phyloP scores from a whole-genome alignment of 2,888 invertebrate genomes.

The Eupithecia insigniata region DNA sequence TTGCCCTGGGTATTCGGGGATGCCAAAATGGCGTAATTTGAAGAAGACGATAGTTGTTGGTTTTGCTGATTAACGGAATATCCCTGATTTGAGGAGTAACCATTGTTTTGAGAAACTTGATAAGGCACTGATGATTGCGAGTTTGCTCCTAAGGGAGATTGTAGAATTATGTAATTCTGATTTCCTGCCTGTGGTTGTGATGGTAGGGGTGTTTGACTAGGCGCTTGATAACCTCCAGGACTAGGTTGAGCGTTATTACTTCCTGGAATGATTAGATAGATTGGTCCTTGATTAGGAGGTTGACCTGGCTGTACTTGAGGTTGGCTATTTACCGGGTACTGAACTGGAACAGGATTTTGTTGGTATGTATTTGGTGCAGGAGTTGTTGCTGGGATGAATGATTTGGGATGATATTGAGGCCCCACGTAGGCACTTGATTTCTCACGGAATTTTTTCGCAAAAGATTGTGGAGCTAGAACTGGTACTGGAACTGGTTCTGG shows the following conservation, averaged over 20 bases:
- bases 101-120: slow-evolving; percentile 19
- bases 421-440: slow-evolving; percentile 27
- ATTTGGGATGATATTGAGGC: slow-evolving; percentile 24
- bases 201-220: slow-evolving; percentile 15
- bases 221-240: slow-evolving; percentile 7
- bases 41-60: slow-evolving; percentile 11
- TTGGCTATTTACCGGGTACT: slow-evolving; percentile 17
- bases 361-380: slow-evolving; percentile 24
- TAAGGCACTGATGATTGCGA: slow-evolving; percentile 16
- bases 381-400: slow-evolving; percentile 18
- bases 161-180: slow-evolving; percentile 15
- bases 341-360: slow-evolving; percentile 15
- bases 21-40: slow-evolving; percentile 9
- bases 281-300: slow-evolving; percentile 20
- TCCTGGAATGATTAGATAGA: slow-evolving; percentile 21
- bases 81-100: slow-evolving; percentile 21
- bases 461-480: slow-evolving; percentile 26
- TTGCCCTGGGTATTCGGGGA: slow-evolving; percentile 10
- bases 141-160: slow-evolving; percentile 5
- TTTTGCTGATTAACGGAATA: slow-evolving; percentile 21
- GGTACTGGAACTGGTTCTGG: slow-evolving; percentile 38
- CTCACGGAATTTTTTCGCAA: slow-evolving; percentile 23
- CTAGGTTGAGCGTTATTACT: slow-evolving; percentile 18
- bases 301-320: slow-evolving; percentile 18
- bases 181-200: slow-evolving; percentile 25